These are phyloP conservation scores for Diachasma alloeum DNA, from an alignment of 1,140 invertebrate species.

Conservation along the genomic window DNA sequence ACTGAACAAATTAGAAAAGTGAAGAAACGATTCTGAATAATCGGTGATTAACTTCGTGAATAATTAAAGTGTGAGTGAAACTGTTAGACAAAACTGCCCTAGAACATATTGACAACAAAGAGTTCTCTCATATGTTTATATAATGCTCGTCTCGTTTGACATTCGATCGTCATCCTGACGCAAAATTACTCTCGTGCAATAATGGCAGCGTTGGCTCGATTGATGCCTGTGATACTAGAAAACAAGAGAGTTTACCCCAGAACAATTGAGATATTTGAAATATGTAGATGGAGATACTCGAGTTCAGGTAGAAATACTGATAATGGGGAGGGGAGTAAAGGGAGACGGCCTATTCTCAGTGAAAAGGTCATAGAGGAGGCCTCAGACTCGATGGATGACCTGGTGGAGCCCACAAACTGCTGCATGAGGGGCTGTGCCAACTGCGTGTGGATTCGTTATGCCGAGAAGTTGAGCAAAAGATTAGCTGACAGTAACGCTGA, in stretches of 20 bases:
- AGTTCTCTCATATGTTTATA: no score
- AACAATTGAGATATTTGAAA: background rate
- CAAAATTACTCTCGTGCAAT: no score
- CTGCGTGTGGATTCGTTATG: constrained; percentile 95
- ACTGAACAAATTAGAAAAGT: no score
- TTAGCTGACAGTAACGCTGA: constrained; percentile 74
- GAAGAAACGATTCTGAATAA: no score
- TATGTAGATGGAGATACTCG: background rate
- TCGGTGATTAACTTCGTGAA: no score
- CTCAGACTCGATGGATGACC: constrained; percentile 37
- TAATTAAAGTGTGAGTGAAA: no score
- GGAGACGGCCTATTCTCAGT: constrained; percentile 22
- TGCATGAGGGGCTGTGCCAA: constrained; percentile 94
- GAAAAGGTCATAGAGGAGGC: background rate
- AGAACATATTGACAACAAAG: no score
- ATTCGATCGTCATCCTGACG: background rate
- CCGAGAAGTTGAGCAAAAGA: constrained; percentile 77
- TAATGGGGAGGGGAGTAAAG: background rate
- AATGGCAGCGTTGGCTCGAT: background rate
- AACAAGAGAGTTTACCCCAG: background rate
- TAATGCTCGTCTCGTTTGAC: background rate
- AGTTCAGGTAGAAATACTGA: background rate
- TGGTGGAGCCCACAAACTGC: constrained; percentile 79
- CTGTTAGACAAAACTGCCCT: no score
- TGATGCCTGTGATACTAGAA: background rate